Conservation (phyloP, 2,113 vertebrate genomes). For the Ursus arctos region DNA sequence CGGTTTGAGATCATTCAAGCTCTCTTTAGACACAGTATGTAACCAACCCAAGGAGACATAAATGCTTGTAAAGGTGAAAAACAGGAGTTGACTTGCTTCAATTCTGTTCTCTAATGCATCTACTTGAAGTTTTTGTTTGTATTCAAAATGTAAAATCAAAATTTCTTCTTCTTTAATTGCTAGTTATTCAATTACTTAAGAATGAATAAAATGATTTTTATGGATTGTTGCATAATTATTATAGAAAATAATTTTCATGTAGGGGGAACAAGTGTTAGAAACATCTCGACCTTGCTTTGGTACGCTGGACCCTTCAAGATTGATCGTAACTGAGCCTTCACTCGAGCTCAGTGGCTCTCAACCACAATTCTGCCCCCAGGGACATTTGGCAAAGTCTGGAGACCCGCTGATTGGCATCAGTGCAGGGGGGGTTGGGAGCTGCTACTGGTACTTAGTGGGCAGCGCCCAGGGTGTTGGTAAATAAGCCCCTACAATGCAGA, state of each 20-base stretch:
- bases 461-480: background rate
- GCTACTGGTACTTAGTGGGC: background rate
- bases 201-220: background rate
- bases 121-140: background rate
- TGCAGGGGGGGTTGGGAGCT: background rate
- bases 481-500: background rate
- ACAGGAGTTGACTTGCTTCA: background rate
- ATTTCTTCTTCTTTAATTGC: background rate
- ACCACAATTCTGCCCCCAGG: background rate
- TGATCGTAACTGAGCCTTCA: background rate
- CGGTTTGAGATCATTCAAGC: background rate
- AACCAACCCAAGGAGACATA: background rate
- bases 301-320: background rate
- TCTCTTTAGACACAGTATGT: background rate
- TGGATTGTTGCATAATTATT: background rate
- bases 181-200: background rate
- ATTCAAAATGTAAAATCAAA: background rate
- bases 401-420: background rate
- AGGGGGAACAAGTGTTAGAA: background rate
- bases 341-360: background rate
- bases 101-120: background rate
- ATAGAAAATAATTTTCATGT: background rate
- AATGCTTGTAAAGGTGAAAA: background rate
- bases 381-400: background rate
- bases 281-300: background rate